Evolutionary conservation across 2,888 invertebrate genomes (phyloP), one percentile per base, ranked within the genome.

Genomic region (Clostera curtula): DNA sequence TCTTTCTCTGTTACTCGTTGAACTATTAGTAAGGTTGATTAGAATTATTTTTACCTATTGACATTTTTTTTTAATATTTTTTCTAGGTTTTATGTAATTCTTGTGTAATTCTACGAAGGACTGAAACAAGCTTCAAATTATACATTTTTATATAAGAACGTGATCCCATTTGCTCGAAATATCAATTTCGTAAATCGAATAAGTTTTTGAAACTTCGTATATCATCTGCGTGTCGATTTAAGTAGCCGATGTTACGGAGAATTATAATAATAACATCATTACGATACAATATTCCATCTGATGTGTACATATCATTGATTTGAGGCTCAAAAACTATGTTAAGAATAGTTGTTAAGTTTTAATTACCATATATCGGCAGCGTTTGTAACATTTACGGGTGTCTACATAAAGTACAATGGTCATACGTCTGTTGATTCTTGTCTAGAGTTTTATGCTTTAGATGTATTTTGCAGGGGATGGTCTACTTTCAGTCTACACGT

Each of bases 361-460:
- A 50, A 39, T 20, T 34, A 39, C 37, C 44, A 48, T 40, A 42
- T 39, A 51, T 41, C 49, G 44, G 38, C 43, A 44, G 58, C 56
- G 55, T 63, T 59, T 60, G 49, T 72, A 79, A 77, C 79, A 79
- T 79, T 77, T 68, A 53, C 76, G 76, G 71, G 76, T 74, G 80
- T 64, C 47, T 50, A 51, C 53, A 42, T 57, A 54, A 66, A 71
- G 75, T 79, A 79, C 77, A 76, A 82, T 76, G 72, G 69, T 63
- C 60, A 59, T 58, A 58, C 6, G 56, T 55, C 52, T 60, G 66
- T 75, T 73, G 61, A 56, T 70, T 68, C 67, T 59, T 70, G 63
- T 70, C 56, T 58, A 70, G 50, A 52, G 63, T 65, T 71, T 71
- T 71, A 74, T 73, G 63, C 61, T 66, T 55, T 65, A 61, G 61